Base-by-base conservation (phyloP, 2,113 vertebrate species). In the Perognathus longimembris region DNA sequence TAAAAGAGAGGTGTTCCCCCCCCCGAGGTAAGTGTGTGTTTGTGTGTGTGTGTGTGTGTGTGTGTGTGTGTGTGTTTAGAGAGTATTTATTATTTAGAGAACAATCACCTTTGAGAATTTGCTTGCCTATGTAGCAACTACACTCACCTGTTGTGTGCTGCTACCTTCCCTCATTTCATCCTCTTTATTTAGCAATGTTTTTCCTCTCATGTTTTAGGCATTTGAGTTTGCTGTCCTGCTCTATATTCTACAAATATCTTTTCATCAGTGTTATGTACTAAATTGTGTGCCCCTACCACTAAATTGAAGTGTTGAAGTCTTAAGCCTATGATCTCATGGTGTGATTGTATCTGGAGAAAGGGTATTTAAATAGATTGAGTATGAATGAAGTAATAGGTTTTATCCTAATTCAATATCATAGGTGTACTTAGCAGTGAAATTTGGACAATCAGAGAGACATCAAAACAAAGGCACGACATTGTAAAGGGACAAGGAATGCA, bases 401-500 rank as follows among this genome's bases (percentile, higher is more conserved):
- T 3, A 42, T 1, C 30, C 20, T 64, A 14, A 61, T 74, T 18
- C 1, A 57, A 38, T 26, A 30, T 17, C 18, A 0, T 2, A n/a
- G 7, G 12, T 18, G 5, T 67, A 2, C 38, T 83, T 74, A 30
- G 36, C 2, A 54, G 36, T 17, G 7, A 50, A 63, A 15, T 36
- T 40, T 70, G 28, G 15, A 34, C 28, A 54, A 9, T 10, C 5
- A 75, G n/a, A 78, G 42, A 42, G n/a, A 38, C 15, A 26, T 11
- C 3, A n/a, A 5, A 0, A 24, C 21, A 71, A 4, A n/a, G n/a
- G 3, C 4, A 28, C 0, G 7, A 50, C 15, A 34, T 4, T 11
- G 12, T 40, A 3, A 20, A 61, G 15, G 21, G 30, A 2, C 2
- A 85, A 15, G 24, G 82, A 30, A 28, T 32, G 12, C 12, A 21